These are phyloP conservation scores for Mechanitis mazaeus DNA, from an alignment of 2,888 invertebrate genomes.

Conservation along the genomic window DNA sequence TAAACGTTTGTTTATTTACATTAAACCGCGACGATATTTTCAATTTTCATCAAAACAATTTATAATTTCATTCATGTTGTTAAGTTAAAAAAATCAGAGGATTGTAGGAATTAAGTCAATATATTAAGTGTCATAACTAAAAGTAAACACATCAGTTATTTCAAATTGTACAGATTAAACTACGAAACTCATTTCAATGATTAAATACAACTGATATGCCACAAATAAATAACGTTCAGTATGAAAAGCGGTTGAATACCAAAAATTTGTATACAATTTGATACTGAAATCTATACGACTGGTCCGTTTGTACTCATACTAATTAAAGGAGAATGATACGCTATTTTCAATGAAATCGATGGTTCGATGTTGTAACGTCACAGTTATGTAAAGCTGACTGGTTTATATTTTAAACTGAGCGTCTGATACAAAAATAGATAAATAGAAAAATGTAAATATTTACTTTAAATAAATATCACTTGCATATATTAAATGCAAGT, in stretches of 20 bases:
- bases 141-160: neutral
- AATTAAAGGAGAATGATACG: neutral
- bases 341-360: neutral
- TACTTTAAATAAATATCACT: too few species aligned
- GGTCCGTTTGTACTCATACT: neutral
- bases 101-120: too few species aligned
- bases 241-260: neutral
- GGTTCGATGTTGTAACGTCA: neutral
- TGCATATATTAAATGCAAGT: too few species aligned
- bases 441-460: too few species aligned
- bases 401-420: neutral
- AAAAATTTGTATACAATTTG: neutral
- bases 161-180: neutral
- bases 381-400: neutral
- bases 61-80: too few species aligned
- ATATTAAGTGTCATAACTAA: neutral
- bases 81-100: too few species aligned
- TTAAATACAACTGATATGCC: constrained; percentile 4
- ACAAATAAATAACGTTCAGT: constrained; percentile 2
- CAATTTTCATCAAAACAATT: too few species aligned
- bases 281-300: neutral
- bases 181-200: constrained; percentile 5
- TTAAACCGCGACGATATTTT: too few species aligned
- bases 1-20: too few species aligned
- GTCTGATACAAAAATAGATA: too few species aligned